These are phyloP conservation scores for Indicator indicator DNA, from an alignment of 2,113 vertebrate genomes.

Conservation along the genomic window DNA sequence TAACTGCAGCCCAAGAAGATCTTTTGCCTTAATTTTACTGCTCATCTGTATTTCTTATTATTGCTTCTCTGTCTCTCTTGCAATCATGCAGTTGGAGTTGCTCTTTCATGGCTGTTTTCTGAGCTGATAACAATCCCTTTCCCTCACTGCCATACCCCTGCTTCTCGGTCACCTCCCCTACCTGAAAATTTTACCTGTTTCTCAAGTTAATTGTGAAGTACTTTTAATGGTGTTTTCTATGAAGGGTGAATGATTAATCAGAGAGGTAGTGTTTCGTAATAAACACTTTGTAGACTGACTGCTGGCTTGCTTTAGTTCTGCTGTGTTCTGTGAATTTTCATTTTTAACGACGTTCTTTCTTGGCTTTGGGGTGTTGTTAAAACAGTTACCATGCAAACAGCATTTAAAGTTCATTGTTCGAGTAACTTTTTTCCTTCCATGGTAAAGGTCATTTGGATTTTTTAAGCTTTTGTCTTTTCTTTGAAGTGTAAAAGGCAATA, in stretches of 20 bases:
- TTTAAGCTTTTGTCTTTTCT: constrained; percentile 18
- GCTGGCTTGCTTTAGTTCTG: neutral
- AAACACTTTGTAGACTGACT: neutral
- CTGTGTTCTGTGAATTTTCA: neutral
- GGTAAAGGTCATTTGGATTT: constrained; percentile 12
- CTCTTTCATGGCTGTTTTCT: neutral
- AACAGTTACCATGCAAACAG: neutral
- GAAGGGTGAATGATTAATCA: neutral
- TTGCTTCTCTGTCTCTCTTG: neutral
- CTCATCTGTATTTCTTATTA: neutral
- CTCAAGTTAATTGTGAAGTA: neutral
- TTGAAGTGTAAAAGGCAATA: neutral
- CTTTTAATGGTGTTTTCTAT: neutral
- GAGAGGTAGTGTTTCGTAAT: neutral
- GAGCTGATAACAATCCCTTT: neutral
- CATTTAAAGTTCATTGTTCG: neutral
- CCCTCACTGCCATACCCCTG: neutral
- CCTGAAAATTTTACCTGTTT: neutral
- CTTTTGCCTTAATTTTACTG: neutral
- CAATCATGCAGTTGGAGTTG: neutral
- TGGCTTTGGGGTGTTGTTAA: neutral
- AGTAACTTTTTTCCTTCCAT: neutral
- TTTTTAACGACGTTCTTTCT: neutral
- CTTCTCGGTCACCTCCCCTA: neutral
- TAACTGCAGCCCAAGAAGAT: neutral